Evolutionary conservation across 2,797 vertebrate genomes (phyloP), one percentile per base, ranked within the genome.

Genomic region (Lutjanus argentimaculatus): DNA sequence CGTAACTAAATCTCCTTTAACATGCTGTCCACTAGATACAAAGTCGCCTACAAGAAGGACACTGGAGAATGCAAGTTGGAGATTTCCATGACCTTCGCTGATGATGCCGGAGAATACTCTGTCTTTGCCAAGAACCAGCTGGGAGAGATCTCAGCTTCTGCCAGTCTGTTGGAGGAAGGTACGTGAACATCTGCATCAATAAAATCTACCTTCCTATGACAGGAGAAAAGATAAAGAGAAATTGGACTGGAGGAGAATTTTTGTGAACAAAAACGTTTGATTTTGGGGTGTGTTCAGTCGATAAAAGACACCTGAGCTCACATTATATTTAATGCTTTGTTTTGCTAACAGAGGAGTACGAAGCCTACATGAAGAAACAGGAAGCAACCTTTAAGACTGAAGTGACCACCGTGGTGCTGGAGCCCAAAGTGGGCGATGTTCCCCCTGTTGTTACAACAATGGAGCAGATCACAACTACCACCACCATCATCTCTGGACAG

Each of bases 71-170:
- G 98, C 92, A 97, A 90, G 88, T 89, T 99, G 92, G 97, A 99
- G 95, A 99, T 99, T 95, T 99, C 99, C 13, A 99, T 99, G 99
- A 99, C 97, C 45, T 99, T 99, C 70, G 97, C 98, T 0, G 98
- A 99, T 2, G 99, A 99, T 77, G 98, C 99, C 48, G 98, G 99
- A 95, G 98, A 99, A 89, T 99, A 99, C 87, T 96, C 96, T 0
- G 84, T 98, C 82, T 95, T 97, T 91, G 95, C 96, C 86, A 98
- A 96, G 89, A 99, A 99, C 84, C 96, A 95, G 83, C 94, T 96
- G 0, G 99, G 99, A 87, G 99, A 99, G 94, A 95, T 93, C 71
- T 98, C 97, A 57, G 97, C 97, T 57, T 97, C 97, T 13, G 94
- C 95, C 88, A 95, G 85, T 85, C 96, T 99, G 77, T 91, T 99